These are phyloP conservation scores for Argyresthia albistria DNA, from an alignment of 2,888 invertebrate genomes.

Conservation along the genomic window DNA sequence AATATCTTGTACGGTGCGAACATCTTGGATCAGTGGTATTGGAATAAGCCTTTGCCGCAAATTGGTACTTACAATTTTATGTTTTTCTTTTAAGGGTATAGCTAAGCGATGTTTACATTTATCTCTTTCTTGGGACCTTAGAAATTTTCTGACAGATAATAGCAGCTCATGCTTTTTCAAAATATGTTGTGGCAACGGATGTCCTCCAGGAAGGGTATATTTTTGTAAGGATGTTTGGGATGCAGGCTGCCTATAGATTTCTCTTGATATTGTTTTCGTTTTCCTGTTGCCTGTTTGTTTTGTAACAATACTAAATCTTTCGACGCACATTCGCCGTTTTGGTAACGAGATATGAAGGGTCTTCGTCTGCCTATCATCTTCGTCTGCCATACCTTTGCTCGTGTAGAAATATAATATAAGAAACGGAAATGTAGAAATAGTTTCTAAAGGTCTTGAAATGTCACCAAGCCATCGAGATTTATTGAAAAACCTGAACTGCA, in stretches of 20 bases:
- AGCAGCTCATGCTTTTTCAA: slow-evolving; percentile 31
- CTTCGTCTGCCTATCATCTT: too few relatives aligned
- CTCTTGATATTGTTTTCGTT: too few relatives aligned
- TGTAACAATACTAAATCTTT: too few relatives aligned
- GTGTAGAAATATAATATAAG: too few relatives aligned
- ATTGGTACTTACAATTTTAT: slow-evolving; percentile 34
- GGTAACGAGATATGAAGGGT: too few relatives aligned
- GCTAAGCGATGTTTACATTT: slow-evolving; percentile 23
- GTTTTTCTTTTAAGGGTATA: slow-evolving; percentile 28
- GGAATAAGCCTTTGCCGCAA: slow-evolving; percentile 25
- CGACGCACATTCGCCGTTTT: too few relatives aligned
- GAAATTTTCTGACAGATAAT: slow-evolving; percentile 33
- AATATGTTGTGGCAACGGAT: slow-evolving; percentile 21
- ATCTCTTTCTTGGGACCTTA: slow-evolving; percentile 26
- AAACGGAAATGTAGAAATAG: too few relatives aligned
- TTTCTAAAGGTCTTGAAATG: too few relatives aligned
- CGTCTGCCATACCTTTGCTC: too few relatives aligned
- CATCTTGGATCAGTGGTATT: slow-evolving; percentile 10
- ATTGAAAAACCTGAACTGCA: too few relatives aligned
- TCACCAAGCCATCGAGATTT: too few relatives aligned
- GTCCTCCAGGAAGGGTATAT: slow-evolving; percentile 21
- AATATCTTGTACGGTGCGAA: slow-evolving; percentile 29
- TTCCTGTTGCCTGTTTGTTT: too few relatives aligned
- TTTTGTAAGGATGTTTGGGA: slow-evolving; percentile 17
- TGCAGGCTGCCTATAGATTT: slow-evolving; percentile 4